Percentiles rank a stretch among this genome's conserved stretches.
phyloP scores from a whole-genome alignment of 1,140 invertebrate species.

The Pantala flavescens region DNA sequence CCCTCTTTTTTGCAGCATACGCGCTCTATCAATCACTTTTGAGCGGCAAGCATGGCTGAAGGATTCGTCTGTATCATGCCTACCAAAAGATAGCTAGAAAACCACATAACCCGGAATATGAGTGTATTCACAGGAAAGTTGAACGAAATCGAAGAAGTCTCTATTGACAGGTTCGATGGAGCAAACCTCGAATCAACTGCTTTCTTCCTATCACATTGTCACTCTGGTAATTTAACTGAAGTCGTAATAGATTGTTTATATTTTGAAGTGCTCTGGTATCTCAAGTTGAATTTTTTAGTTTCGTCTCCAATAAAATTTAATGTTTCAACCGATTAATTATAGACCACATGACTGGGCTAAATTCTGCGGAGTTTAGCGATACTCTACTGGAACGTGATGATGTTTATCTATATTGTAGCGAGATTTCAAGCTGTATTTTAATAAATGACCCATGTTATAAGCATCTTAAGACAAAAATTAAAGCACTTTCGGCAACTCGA shows the following conservation, averaged over 20 bases:
- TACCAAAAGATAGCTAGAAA: no score
- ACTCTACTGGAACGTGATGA: conserved; percentile 26
- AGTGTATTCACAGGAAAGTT: conserved; percentile 50
- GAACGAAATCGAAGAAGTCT: conserved; percentile 48
- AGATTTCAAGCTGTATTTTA: conserved; percentile 35
- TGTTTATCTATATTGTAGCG: conserved; percentile 36
- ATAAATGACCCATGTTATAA: conserved; percentile 28
- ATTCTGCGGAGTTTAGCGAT: conserved; percentile 16
- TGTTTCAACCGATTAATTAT: no score
- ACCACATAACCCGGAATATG: conserved; percentile 34
- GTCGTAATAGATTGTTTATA: no score
- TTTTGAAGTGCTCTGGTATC: no score
- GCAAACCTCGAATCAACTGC: conserved; percentile 38
- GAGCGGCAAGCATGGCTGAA: no score
- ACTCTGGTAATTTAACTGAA: conserved; percentile 26
- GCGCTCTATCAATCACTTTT: no score
- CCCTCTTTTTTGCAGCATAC: no score
- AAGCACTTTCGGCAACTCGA: conserved; percentile 28
- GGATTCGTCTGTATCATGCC: no score
- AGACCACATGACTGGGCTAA: conserved; percentile 55
- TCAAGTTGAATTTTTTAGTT: no score
- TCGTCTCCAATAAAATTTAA: no score
- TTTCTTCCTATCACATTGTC: conserved; percentile 58
- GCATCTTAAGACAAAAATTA: conserved; percentile 26
- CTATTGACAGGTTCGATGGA: conserved; percentile 47